phyloP scores from a whole-genome alignment of 1,140 invertebrate species.

The Neodiprion lecontei region DNA sequence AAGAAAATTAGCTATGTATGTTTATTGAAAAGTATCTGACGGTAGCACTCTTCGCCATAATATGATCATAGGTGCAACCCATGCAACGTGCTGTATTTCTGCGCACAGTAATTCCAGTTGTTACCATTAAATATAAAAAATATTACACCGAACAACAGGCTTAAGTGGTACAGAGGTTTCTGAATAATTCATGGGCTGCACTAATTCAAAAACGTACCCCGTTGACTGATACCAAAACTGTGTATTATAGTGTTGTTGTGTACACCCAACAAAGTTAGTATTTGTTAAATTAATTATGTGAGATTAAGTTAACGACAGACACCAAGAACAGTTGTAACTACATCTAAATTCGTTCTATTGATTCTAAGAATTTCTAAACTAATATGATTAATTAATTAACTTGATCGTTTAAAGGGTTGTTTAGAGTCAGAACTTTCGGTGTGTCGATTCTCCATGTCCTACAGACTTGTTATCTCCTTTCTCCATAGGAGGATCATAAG shows the following conservation, averaged over 20 bases:
- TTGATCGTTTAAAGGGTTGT: neutral
- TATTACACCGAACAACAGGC: too few relatives aligned
- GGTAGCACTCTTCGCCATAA: too few relatives aligned
- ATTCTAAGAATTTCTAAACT: slow-evolving; percentile 24
- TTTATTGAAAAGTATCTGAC: too few relatives aligned
- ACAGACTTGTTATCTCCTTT: neutral
- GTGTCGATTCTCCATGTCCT: neutral
- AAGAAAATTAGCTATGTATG: too few relatives aligned
- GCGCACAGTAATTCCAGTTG: neutral
- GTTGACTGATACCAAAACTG: neutral
- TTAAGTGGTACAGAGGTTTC: too few relatives aligned
- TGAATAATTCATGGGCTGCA: neutral
- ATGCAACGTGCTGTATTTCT: too few relatives aligned
- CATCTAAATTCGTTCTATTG: slow-evolving; percentile 38
- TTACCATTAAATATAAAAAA: neutral
- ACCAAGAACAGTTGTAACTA: slow-evolving; percentile 43
- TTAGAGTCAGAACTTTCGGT: neutral
- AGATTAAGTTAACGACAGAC: slow-evolving; percentile 44
- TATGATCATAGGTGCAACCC: too few relatives aligned
- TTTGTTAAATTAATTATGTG: slow-evolving; percentile 41
- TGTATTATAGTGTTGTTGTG: slow-evolving; percentile 33
- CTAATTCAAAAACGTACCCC: neutral
- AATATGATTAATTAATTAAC: neutral
- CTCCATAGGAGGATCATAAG: neutral
- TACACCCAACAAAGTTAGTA: slow-evolving; percentile 40